Base-by-base conservation (phyloP, 2,113 vertebrate species). In the Caloenas nicobarica region DNA sequence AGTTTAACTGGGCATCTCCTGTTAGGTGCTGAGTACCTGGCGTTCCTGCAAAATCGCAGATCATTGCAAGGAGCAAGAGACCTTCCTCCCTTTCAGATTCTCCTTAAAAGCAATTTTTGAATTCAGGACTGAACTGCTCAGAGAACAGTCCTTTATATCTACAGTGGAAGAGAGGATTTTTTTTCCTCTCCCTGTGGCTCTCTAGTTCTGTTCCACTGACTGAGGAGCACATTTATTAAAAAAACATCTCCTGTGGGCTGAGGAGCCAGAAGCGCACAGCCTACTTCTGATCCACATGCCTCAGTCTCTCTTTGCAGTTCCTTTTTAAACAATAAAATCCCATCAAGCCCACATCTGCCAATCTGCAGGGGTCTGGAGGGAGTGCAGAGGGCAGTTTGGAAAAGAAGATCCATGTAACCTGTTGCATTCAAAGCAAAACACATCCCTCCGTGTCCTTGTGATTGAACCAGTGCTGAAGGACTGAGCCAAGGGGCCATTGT, bases 371-470 rank as follows among this genome's bases (percentile, higher is more conserved):
- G 5, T 74, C 51, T 62, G 31, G 48, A 68, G 11, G 28, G 89
- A 40, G 26, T 6, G 17, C 28, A 44, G 0, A 2, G 33, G 13
- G 8, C 34, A 18, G 4, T 54, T 57, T 76, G 42, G 44, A 54
- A 76, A 54, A 68, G 21, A 21, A 83, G 13, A 7, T 34, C 50
- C 10, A 4, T 11, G 11, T 12, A 42, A 24, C 0, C 0, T 15
- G 6, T 22, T 56, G 18, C 0, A 0, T 28, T 73, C 40, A 53
- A 36, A 66, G 36, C 12, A 72, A 82, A 60, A 33, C 8, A 24
- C 65, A n/a, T 42, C 24, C 53, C 7, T 68, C 46, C 33, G 24
- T 51, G 53, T 53, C 3, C 0, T 33, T 71, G 22, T 53, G 61
- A 60, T 7, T 34, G 26, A 60, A 33, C 8, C 21, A 51, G 11